phyloP scores from a whole-genome alignment of 1,140 invertebrate genomes.

The Brachionus paranguensis region DNA sequence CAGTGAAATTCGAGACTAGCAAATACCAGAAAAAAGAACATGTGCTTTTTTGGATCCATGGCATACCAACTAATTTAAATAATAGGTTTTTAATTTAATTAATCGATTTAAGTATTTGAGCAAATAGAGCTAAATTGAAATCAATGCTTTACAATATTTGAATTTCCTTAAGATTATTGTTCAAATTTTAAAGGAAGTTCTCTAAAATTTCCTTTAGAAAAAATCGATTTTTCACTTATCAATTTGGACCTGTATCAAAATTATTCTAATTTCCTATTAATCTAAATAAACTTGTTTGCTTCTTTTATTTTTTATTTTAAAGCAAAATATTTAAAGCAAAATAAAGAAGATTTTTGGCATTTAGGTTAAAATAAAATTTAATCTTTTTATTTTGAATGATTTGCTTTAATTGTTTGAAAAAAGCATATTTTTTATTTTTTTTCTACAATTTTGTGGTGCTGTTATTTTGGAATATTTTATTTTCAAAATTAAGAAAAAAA shows the following conservation, averaged over 20 bases:
- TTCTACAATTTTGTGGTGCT: no score
- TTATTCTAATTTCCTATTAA: no score
- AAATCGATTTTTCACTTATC: not conserved
- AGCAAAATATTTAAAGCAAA: no score
- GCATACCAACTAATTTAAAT: not conserved
- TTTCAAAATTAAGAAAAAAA: no score
- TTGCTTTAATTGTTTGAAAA: no score
- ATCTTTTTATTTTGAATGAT: no score
- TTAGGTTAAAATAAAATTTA: no score
- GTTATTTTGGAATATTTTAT: no score
- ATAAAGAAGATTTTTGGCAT: no score
- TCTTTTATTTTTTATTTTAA: no score
- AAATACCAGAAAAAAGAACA: constrained; percentile 11
- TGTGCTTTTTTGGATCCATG: not conserved
- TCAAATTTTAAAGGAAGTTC: not conserved
- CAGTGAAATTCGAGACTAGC: not conserved
- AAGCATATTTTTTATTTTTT: no score
- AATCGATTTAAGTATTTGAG: not conserved
- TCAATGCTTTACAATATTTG: not conserved
- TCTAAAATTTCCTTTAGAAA: not conserved
- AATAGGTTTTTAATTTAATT: not conserved
- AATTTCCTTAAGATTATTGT: not conserved
- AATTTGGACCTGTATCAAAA: not conserved
- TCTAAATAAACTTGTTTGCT: no score
- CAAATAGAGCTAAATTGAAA: not conserved